phyloP scores from a whole-genome alignment of 2,113 vertebrate species.

The Lanius ludovicianus region DNA sequence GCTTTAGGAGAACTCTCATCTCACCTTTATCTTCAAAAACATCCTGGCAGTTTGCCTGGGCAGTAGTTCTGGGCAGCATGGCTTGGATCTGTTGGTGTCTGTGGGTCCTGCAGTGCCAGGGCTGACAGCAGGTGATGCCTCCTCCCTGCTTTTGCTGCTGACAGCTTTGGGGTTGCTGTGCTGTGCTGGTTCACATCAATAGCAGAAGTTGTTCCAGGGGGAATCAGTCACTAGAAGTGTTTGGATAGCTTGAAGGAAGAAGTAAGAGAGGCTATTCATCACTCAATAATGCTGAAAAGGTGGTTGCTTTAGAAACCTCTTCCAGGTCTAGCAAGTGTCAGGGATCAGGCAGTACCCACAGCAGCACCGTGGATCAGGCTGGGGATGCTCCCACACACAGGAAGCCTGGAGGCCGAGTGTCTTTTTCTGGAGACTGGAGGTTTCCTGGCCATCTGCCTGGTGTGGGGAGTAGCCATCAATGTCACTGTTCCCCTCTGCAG shows the following conservation, averaged over 20 bases:
- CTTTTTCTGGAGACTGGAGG: neutral
- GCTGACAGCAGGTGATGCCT: neutral
- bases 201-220: neutral
- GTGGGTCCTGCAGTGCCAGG: neutral
- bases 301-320: conserved; percentile 32
- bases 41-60: neutral
- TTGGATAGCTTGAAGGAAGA: neutral
- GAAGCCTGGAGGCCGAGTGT: neutral
- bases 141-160: neutral
- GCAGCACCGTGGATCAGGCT: neutral
- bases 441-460: neutral
- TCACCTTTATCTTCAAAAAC: neutral
- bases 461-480: neutral
- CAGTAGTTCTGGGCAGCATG: neutral
- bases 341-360: neutral
- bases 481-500: neutral
- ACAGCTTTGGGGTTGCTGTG: neutral
- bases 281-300: neutral
- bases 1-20: neutral
- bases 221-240: neutral
- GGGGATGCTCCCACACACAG: neutral
- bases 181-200: neutral
- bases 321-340: neutral
- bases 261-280: neutral
- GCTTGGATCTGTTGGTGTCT: neutral